Base-by-base conservation (phyloP, 2,797 vertebrate species). In the Anguilla megastoma region DNA sequence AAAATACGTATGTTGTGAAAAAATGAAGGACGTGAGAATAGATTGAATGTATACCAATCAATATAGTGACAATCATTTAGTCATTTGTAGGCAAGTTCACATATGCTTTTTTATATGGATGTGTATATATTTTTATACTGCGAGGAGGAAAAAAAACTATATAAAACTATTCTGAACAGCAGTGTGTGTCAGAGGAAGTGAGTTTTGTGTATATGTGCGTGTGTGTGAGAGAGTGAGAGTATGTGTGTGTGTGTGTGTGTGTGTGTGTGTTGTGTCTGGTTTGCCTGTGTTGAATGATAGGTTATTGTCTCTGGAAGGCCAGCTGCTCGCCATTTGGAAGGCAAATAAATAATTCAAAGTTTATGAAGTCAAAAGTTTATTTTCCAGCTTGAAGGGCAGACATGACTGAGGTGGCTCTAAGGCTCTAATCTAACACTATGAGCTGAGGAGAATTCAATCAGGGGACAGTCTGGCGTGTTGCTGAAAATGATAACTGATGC, bases 251-350 rank as follows among this genome's bases (percentile, higher is more conserved):
- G 21, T 66, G 71, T 33, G 69, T 66, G 21, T 66, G 24, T n/a
- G 24, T 18, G 16, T 27, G 33, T 14, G 71, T 36, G 33, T 45
- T 4, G 41, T 45, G 41, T 45, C 41, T 45, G 41, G 41, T 33
- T 33, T 71, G 69, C 69, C n/a, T 71, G n/a, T 36, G 71, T 76
- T 76, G 71, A 76, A 14, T 33, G 33, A 76, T 36, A 76, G n/a
- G 14, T 36, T 76, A 36, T 76, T 36, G 14, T 36, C 9, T 76
- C 14, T 76, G 30, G 71, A 76, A 5, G 14, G 12, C 71, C 71
- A 76, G 5, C 71, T 9, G n/a, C n/a, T 36, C 36, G 71, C 71
- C 63, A 69, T 69, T 69, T 69, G 33, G 33, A 76, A 36, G 71
- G 33, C 30, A 76, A 36, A 76, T 36, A 76, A 76, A 76, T 33